phyloP scores from a whole-genome alignment of 2,888 invertebrate genomes.

The Drosophila testacea region DNA sequence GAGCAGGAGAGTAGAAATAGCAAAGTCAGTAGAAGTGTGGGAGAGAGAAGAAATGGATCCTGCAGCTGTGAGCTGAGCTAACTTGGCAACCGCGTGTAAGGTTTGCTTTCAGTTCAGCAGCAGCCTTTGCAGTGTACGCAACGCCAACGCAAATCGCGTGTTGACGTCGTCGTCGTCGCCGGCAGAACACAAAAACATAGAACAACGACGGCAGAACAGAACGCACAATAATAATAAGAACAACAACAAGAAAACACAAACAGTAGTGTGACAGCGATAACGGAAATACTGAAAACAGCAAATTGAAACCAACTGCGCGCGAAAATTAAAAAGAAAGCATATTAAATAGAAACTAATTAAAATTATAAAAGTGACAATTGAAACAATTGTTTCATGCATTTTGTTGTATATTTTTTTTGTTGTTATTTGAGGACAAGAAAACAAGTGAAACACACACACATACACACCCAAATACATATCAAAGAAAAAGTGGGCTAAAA shows the following conservation, averaged over 20 bases:
- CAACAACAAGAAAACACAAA: conserved; percentile 8
- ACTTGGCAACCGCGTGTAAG: conserved; percentile 64
- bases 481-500: conserved; percentile 57
- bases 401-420: conserved; percentile 48
- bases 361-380: conserved; percentile 29
- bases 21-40: not conserved
- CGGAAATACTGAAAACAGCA: conserved; percentile 19
- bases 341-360: not conserved
- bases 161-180: conserved; percentile 58
- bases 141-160: conserved; percentile 55
- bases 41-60: conserved; percentile 12
- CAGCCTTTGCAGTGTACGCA: conserved; percentile 76
- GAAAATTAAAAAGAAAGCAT: conserved; percentile 21
- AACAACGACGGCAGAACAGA: conserved; percentile 45
- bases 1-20: not conserved
- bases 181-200: conserved; percentile 40
- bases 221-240: conserved; percentile 27
- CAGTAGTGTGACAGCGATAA: conserved; percentile 24
- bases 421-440: conserved; percentile 23
- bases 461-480: conserved; percentile 45
- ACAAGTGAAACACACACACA: conserved; percentile 15
- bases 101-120: conserved; percentile 75
- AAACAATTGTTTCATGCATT: conserved; percentile 17
- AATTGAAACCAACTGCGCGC: conserved; percentile 37
- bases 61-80: conserved; percentile 34